Evolutionary conservation across 35 echinoderm and acorn worm genomes (phyloP).

Genomic region (Patiria miniata): DNA sequence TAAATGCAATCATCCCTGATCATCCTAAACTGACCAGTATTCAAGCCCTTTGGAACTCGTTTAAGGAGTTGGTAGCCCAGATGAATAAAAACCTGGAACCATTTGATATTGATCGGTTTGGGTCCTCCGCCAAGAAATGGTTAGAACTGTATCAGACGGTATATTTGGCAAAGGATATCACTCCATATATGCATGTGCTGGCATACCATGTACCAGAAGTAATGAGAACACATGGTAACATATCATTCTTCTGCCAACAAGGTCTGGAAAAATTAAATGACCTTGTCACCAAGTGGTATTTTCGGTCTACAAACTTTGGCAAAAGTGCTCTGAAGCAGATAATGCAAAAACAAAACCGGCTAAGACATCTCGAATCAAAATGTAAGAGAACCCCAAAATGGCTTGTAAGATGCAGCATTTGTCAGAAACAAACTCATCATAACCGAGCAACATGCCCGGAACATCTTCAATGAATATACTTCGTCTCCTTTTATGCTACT

Average conservation of each 20-base stretch:
- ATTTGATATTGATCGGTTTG: constrained; percentile 24
- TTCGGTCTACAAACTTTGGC: constrained; percentile 32
- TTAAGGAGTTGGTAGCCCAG: constrained; percentile 19
- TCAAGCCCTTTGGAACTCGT: constrained; percentile 22
- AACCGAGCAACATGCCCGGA: constrained; percentile 29
- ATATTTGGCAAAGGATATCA: constrained; percentile 73
- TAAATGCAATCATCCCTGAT: constrained; percentile 34
- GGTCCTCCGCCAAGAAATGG: constrained; percentile 49
- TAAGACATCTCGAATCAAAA: constrained; percentile 20
- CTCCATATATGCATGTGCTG: constrained; percentile 77
- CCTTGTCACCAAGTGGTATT: constrained; percentile 49
- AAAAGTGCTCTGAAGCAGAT: constrained; percentile 47
- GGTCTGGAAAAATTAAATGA: constrained; percentile 71
- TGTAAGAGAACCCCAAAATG: not conserved
- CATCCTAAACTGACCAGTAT: constrained; percentile 41
- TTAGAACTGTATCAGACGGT: constrained; percentile 38
- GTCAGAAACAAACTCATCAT: not conserved
- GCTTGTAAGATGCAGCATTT: constrained; percentile 19
- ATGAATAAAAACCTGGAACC: not conserved
- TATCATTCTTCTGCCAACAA: constrained; percentile 59
- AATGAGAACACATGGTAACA: constrained; percentile 58
- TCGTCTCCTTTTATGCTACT: too few relatives aligned
- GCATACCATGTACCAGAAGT: constrained; percentile 66
- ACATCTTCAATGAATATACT: too few relatives aligned
- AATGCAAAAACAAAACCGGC: constrained; percentile 49